Percentiles rank a stretch among this genome's conserved stretches.
Conservation (phyloP, 2,113 vertebrate genomes). For the Vidua chalybeata region DNA sequence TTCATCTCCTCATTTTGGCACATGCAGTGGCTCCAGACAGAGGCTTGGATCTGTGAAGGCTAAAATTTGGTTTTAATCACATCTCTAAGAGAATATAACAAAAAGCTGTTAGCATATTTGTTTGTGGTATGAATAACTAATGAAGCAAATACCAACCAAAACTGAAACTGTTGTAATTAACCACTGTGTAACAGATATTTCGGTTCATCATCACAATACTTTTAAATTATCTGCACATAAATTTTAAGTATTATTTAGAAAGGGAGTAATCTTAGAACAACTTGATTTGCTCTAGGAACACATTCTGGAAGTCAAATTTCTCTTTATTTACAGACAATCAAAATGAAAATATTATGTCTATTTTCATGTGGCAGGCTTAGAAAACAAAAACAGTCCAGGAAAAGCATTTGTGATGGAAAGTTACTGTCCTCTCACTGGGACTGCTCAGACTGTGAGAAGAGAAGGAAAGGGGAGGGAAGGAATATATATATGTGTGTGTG, state of each 20-base stretch:
- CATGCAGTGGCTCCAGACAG: neutral
- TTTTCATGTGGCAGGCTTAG: conserved; percentile 1
- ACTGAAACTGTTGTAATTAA: neutral
- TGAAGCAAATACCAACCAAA: neutral
- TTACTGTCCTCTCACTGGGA: neutral
- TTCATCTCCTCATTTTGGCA: fast-evolving
- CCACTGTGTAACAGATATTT: neutral
- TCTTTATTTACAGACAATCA: conserved; percentile 28
- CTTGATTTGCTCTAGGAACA: neutral
- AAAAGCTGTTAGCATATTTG: neutral
- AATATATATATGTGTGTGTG: neutral
- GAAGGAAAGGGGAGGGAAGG: neutral
- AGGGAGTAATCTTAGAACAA: neutral
- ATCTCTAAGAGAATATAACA: neutral
- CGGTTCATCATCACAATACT: neutral
- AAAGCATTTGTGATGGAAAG: conserved; percentile 38
- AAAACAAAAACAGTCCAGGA: conserved; percentile 30
- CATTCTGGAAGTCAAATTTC: neutral
- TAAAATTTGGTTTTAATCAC: neutral
- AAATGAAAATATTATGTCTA: conserved; percentile 43
- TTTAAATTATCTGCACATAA: neutral
- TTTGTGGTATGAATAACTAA: neutral
- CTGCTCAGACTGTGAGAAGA: neutral
- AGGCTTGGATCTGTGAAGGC: neutral
- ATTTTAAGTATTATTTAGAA: neutral